Base-by-base conservation (phyloP, 1,140 invertebrate species). In the Ectropis grisescens region DNA sequence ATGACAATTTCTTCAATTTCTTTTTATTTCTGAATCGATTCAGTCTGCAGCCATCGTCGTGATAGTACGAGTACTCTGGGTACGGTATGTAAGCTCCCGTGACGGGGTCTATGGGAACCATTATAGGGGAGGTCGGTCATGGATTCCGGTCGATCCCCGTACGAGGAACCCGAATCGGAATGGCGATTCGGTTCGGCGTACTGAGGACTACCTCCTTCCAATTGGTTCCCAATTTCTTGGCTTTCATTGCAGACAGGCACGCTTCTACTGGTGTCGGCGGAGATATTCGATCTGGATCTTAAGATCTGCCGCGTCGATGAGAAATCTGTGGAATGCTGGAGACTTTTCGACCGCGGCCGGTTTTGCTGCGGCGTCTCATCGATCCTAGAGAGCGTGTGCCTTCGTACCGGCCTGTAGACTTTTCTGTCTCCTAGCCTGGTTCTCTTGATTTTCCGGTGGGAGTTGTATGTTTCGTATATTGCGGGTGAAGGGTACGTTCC, bases 341-440 rank as follows among this genome's bases (percentile, higher is more conserved):
- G 41, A 30, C 70, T 76, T 28, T 65, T 75, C 1, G 69, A 71
- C 2, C 66, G 35, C 1, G 65, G 47, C 8, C 70, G 33, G 25
- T 11, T 56, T 14, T 49, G 49, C 5, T 60, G 52, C 0, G 78
- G 71, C 1, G 61, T 59, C 35, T 83, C 81, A 43, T 82, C 76
- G 29, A 83, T 82, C 11, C 76, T 58, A 2, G 78, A 80, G 1
- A 83, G 57, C 13, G 76, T 83, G 44, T 65, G 58, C n/a, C 67
- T 29, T 5, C 61, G 37, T 5, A 62, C 58, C 0, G 74, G 74
- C 1, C 74, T 46, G 51, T 79, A 79, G 26, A 79, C 61, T 27
- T 62, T 60, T 16, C 57, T 62, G n/a, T n/a, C n/a, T n/a, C n/a
- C n/a, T n/a, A n/a, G n/a, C 12, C 66, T 64, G 32, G 4, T 22